A percentile compares a stretch with the other conserved stretches of the same genome.
Conservation (phyloP, 2,888 invertebrate genomes). For the Clivina fossor region DNA sequence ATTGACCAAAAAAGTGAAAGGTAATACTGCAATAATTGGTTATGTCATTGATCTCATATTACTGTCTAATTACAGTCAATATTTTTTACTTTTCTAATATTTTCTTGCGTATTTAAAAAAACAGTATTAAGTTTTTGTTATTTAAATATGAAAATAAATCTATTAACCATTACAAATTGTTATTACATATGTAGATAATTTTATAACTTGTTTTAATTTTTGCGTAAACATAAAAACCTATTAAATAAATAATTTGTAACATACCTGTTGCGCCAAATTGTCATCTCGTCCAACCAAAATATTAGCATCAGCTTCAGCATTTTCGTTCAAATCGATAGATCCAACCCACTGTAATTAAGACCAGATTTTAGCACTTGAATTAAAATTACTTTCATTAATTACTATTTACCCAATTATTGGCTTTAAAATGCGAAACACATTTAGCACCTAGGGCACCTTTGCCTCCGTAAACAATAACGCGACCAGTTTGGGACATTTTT, state of each 20-base stretch:
- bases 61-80: too few species aligned
- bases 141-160: neutral
- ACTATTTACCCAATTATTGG: conserved; percentile 78
- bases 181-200: neutral
- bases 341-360: conserved; percentile 50
- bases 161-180: neutral
- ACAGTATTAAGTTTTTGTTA: too few species aligned
- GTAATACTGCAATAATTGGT: too few species aligned
- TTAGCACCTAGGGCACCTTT: conserved; percentile 91
- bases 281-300: conserved; percentile 79
- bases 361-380: conserved; percentile 11
- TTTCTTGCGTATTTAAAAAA: too few species aligned
- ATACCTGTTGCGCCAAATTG: conserved; percentile 70
- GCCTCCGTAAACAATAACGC: conserved; percentile 92
- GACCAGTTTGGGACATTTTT: conserved; percentile 53
- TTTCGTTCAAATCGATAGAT: conserved; percentile 51
- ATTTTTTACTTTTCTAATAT: too few species aligned
- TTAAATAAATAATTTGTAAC: conserved; percentile 3
- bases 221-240: neutral
- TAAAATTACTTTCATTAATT: conserved; percentile 36
- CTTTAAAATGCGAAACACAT: conserved; percentile 86
- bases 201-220: neutral
- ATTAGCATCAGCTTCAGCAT: conserved; percentile 79
- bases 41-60: too few species aligned
- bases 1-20: too few species aligned